phyloP scores from a whole-genome alignment of 2,888 invertebrate genomes.

The Papilio gigon region DNA sequence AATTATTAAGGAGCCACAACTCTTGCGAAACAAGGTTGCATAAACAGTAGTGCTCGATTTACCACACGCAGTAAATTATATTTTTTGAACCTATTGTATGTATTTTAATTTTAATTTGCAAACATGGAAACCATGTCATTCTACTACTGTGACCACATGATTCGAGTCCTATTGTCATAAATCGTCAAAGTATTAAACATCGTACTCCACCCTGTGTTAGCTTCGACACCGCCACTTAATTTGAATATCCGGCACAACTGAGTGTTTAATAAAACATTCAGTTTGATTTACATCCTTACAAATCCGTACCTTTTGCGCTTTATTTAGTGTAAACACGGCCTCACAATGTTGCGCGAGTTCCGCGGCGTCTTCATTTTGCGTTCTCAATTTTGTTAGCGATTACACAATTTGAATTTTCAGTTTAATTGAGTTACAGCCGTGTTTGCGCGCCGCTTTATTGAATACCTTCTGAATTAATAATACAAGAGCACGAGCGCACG shows the following conservation, averaged over 20 bases:
- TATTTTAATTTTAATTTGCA: too few species aligned
- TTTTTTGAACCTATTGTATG: too few species aligned
- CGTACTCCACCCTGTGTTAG: constrained; percentile 54
- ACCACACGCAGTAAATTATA: too few species aligned
- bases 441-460: constrained; percentile 35
- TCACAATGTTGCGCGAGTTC: constrained; percentile 57
- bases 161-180: not conserved
- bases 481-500: constrained; percentile 3
- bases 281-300: constrained; percentile 79
- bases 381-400: constrained; percentile 48
- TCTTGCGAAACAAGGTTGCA: too few species aligned
- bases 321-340: constrained; percentile 75
- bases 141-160: not conserved
- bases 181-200: constrained; percentile 38
- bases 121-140: not conserved
- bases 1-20: too few species aligned
- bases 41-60: too few species aligned
- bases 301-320: constrained; percentile 78
- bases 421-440: constrained; percentile 55
- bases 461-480: constrained; percentile 34
- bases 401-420: constrained; percentile 58
- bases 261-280: constrained; percentile 82
- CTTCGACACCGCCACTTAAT: constrained; percentile 76
- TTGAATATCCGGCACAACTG: constrained; percentile 77
- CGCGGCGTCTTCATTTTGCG: constrained; percentile 55